Conservation (phyloP, 2,113 vertebrate species). For the Arizona elegans region DNA sequence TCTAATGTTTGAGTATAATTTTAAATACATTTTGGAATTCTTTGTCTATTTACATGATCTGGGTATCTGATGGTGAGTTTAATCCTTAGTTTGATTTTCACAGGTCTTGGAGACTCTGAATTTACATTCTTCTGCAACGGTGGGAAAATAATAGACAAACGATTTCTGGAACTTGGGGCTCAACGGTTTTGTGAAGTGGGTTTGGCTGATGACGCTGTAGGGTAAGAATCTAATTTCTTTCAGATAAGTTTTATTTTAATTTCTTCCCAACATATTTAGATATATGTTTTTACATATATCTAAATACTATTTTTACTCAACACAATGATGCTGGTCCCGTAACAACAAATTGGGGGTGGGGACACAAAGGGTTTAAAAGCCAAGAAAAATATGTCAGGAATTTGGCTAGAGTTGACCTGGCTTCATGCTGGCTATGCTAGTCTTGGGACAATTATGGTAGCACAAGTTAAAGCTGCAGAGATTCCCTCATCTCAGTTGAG, state of each 20-base stretch:
- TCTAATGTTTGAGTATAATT: background rate
- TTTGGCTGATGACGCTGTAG: conserved; percentile 90
- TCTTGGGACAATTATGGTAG: background rate
- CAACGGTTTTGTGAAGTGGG: conserved; percentile 86
- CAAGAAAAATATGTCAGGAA: background rate
- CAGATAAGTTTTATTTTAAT: background rate
- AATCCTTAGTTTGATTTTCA: conserved; percentile 16
- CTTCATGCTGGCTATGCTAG: background rate
- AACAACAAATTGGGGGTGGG: background rate
- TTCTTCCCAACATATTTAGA: background rate
- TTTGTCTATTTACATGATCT: background rate
- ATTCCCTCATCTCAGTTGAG: background rate
- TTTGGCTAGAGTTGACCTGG: background rate
- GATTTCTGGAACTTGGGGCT: conserved; percentile 87
- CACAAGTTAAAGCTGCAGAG: background rate
- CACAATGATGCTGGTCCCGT: background rate
- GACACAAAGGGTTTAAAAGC: background rate
- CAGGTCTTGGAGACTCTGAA: conserved; percentile 94
- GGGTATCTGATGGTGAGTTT: accelerated
- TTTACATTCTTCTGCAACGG: conserved; percentile 95
- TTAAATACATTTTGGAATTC: background rate
- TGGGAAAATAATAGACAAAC: conserved; percentile 87
- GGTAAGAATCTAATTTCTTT: conserved; percentile 71
- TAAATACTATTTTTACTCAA: background rate
- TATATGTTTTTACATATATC: too few species aligned